Percentiles rank a stretch among this genome's conserved stretches.
Evolutionary conservation across 2,113 vertebrate genomes (phyloP).

Genomic region (Psophia crepitans): DNA sequence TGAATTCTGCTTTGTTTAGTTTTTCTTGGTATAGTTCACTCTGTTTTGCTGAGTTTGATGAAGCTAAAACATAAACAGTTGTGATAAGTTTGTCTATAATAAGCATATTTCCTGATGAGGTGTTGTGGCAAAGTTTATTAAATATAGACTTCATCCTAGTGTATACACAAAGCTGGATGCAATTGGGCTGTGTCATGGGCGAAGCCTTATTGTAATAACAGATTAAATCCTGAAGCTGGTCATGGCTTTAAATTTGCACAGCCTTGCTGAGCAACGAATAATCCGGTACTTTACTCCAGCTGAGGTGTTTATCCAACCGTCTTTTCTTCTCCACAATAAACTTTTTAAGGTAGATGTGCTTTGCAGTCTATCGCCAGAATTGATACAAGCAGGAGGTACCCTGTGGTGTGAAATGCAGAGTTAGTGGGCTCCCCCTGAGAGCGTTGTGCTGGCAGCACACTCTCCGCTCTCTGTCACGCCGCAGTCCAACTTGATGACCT

Average conservation of each 20-base stretch:
- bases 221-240: background rate
- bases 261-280: background rate
- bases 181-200: background rate
- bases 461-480: background rate
- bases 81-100: background rate
- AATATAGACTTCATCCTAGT: background rate
- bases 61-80: background rate
- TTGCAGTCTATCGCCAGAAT: accelerated
- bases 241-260: background rate
- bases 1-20: background rate
- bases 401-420: accelerated
- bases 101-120: background rate
- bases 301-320: background rate
- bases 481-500: background rate
- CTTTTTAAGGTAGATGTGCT: background rate
- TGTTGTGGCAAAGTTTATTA: background rate
- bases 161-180: background rate
- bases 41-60: background rate
- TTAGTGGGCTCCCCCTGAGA: background rate
- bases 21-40: background rate
- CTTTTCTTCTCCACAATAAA: background rate
- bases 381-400: background rate
- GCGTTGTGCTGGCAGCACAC: accelerated
- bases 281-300: background rate
- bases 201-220: background rate